A percentile compares a stretch with the other conserved stretches of the same genome.
Conservation (phyloP, 2,888 invertebrate genomes). For the Dichetophora obliterata region DNA sequence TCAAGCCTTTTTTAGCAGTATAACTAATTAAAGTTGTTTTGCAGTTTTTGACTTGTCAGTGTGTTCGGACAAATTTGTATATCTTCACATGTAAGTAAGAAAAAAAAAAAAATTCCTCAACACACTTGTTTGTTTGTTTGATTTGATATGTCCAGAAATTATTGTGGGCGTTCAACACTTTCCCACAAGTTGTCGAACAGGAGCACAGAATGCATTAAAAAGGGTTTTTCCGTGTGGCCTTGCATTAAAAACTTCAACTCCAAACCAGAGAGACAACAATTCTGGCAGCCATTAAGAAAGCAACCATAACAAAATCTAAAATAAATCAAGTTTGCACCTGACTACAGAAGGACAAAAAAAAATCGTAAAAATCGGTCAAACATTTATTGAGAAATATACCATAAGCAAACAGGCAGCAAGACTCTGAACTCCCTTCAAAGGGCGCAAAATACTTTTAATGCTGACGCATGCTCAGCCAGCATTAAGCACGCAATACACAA, state of each 20-base stretch:
- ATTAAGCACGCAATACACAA: not conserved
- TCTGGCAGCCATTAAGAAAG: not conserved
- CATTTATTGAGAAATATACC: not conserved
- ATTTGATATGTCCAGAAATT: slow-evolving; percentile 11
- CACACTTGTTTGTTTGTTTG: no score
- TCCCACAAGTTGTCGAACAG: slow-evolving; percentile 64
- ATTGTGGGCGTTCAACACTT: slow-evolving; percentile 69
- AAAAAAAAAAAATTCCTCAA: no score
- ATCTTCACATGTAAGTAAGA: no score
- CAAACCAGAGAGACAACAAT: no score
- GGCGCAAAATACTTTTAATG: not conserved
- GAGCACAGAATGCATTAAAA: slow-evolving; percentile 51
- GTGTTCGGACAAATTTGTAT: not conserved
- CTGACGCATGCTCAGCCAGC: not conserved
- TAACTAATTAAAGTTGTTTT: not conserved
- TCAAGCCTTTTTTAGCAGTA: not conserved
- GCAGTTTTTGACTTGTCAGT: not conserved
- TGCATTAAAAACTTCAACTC: not conserved
- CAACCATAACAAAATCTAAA: not conserved
- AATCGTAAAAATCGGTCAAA: not conserved
- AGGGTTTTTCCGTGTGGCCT: not conserved
- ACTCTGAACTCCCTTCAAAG: slow-evolving; percentile 23
- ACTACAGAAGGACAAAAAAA: not conserved
- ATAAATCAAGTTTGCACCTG: not conserved
- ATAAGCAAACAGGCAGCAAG: not conserved